Evolutionary conservation across 2,113 vertebrate species (phyloP).

Genomic region (Oenanthe oenanthe): DNA sequence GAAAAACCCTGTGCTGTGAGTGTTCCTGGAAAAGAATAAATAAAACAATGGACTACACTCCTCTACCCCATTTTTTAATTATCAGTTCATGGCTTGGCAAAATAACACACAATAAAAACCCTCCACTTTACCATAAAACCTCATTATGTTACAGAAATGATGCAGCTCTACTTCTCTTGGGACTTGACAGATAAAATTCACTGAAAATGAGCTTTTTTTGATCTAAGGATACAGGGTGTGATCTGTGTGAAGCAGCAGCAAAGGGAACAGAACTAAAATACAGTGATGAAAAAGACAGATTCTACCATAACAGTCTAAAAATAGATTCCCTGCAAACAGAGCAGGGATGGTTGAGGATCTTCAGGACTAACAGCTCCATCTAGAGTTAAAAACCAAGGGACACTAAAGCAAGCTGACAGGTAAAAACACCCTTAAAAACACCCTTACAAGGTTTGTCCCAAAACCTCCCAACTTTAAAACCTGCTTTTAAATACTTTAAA

Average conservation of each 20-base stretch:
- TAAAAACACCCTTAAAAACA: background rate
- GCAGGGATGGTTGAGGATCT: background rate
- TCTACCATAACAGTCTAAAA: constrained; percentile 3
- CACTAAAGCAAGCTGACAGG: background rate
- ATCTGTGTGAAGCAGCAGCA: background rate
- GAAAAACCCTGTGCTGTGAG: background rate
- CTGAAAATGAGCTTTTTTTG: background rate
- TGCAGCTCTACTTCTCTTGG: background rate
- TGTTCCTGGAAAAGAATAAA: background rate
- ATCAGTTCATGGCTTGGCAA: background rate
- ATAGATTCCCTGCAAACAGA: constrained; percentile 7
- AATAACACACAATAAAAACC: no score
- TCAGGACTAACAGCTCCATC: constrained; percentile 72
- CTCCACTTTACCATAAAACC: background rate
- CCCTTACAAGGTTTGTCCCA: background rate
- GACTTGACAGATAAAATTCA: background rate
- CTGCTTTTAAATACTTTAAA: background rate
- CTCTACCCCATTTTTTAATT: background rate
- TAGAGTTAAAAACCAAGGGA: constrained; percentile 53
- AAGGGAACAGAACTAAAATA: background rate
- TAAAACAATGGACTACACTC: background rate
- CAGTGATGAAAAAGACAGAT: background rate
- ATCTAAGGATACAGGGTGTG: background rate
- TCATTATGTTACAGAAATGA: background rate
- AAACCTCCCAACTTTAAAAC: background rate